Conservation (phyloP, 2,113 vertebrate species). For the Cavia porcellus region DNA sequence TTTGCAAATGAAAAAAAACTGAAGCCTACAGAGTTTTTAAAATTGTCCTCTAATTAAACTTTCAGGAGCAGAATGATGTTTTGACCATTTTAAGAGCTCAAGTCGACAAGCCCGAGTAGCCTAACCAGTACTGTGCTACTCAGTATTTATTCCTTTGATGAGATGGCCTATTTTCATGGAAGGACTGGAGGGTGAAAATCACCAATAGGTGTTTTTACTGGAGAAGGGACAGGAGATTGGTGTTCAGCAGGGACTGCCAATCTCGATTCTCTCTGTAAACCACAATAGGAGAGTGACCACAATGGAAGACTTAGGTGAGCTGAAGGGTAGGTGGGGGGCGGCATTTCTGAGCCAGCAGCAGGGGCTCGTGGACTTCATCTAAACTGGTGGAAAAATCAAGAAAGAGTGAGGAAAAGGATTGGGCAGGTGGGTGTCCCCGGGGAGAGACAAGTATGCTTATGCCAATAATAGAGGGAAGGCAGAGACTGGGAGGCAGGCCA, state of each 20-base stretch:
- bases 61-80: neutral
- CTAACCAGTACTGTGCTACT: neutral
- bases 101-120: neutral
- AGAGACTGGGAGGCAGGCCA: conserved; percentile 68
- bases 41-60: neutral
- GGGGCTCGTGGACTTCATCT: neutral
- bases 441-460: conserved; percentile 58
- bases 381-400: conserved; percentile 49
- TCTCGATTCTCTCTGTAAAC: neutral
- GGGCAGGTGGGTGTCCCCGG: conserved; percentile 70
- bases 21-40: neutral
- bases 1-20: conserved; percentile 26
- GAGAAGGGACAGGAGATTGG: neutral
- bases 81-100: conserved; percentile 23
- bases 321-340: neutral
- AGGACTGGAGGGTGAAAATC: neutral
- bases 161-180: neutral
- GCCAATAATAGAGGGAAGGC: conserved; percentile 68
- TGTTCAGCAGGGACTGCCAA: neutral
- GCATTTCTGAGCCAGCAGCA: neutral
- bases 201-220: neutral
- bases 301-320: neutral
- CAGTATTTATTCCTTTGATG: neutral
- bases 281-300: neutral
- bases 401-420: conserved; percentile 21